phyloP scores from a whole-genome alignment of 2,797 vertebrate genomes.

The Rhinatrema bivittatum region DNA sequence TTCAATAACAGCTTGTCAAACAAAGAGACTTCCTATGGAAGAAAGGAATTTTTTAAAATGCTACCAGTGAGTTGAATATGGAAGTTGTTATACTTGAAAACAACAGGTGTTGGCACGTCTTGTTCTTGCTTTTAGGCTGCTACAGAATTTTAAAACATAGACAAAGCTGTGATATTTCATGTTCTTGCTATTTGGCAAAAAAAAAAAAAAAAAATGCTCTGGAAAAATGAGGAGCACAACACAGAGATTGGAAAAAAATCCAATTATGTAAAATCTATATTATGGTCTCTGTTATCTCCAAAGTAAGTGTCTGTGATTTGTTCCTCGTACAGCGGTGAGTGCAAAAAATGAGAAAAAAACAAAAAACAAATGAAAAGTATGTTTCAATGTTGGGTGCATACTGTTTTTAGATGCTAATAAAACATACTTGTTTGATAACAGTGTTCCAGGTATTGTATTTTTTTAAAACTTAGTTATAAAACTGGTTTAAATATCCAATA shows the following conservation, averaged over 20 bases:
- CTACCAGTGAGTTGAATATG: constrained; percentile 72
- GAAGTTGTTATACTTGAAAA: constrained; percentile 75
- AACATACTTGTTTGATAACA: constrained; percentile 95
- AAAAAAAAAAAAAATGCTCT: constrained; percentile 52
- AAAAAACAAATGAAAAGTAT: constrained; percentile 51
- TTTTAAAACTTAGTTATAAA: constrained; percentile 63
- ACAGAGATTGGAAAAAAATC: constrained; percentile 68
- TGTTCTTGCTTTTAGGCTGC: constrained; percentile 80
- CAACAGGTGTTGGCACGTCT: constrained; percentile 71
- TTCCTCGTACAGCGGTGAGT: constrained; percentile 85
- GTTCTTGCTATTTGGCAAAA: constrained; percentile 68
- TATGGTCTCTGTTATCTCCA: constrained; percentile 85
- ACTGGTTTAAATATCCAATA: constrained; percentile 43
- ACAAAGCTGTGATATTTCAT: constrained; percentile 81
- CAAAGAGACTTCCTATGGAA: constrained; percentile 97
- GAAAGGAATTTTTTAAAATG: constrained; percentile 82
- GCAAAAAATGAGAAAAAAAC: constrained; percentile 57
- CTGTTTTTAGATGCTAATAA: constrained; percentile 99
- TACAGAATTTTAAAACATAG: constrained; percentile 87
- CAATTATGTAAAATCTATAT: constrained; percentile 72
- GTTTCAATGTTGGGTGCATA: constrained; percentile 89
- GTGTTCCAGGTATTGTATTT: constrained; percentile 98
- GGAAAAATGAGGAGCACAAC: constrained; percentile 66
- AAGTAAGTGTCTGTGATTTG: constrained; percentile 96
- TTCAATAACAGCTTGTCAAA: constrained; percentile 65